These are phyloP conservation scores for Acronicta psi DNA, from an alignment of 2,888 invertebrate genomes.

Conservation along the genomic window DNA sequence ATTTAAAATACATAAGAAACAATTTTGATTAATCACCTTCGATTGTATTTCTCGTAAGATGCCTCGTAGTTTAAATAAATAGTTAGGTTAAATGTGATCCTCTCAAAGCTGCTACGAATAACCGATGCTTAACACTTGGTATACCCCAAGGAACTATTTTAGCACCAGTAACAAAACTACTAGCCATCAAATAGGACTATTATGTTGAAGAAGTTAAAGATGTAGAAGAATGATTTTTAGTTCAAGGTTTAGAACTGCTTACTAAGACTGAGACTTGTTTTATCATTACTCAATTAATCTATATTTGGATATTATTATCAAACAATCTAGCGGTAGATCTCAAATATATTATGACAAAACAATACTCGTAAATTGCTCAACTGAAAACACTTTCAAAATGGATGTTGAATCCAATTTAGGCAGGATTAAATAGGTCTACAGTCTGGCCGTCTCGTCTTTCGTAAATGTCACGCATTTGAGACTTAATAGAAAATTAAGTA, in stretches of 20 bases:
- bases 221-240: no score
- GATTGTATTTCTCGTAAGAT: no score
- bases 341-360: background rate
- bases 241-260: no score
- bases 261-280: background rate
- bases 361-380: slow-evolving; percentile 9
- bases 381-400: slow-evolving; percentile 18
- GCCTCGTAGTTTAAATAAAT: background rate
- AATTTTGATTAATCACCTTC: no score
- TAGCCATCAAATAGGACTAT: no score
- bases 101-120: background rate
- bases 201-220: background rate
- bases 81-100: background rate
- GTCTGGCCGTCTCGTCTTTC: slow-evolving; percentile 19
- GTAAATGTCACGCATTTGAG: slow-evolving; percentile 18
- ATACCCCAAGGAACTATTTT: background rate
- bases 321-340: background rate
- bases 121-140: background rate
- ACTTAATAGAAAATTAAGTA: slow-evolving; percentile 26
- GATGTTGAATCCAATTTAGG: slow-evolving; percentile 18
- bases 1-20: no score
- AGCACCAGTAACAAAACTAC: background rate
- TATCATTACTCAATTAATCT: background rate
- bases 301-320: no score
- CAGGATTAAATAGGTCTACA: slow-evolving; percentile 21